Base-by-base conservation (phyloP, 2,113 vertebrate species). In the Chionomys nivalis region DNA sequence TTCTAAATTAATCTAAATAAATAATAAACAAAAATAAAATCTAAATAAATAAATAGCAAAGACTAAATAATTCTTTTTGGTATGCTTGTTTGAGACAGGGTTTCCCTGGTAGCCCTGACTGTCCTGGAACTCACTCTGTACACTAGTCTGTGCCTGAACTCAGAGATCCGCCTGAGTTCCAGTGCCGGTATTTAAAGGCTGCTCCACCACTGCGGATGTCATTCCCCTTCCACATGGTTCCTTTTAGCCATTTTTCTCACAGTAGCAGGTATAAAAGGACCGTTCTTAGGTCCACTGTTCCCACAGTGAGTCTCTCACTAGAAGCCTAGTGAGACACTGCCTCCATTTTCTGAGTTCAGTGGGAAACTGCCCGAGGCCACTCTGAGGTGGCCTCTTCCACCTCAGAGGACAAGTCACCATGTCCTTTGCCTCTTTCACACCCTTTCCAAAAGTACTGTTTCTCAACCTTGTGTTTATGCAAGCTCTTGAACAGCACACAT, bases 401-500 rank as follows among this genome's bases (percentile, higher is more conserved):
- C 68, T 89, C 82, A 23, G 36, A 58, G n/a, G 87, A 94, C 65
- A 90, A 28, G 24, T 70, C 16, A 33, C 63, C 16, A 39, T 21
- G 39, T 70, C 85, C 91, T 93, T 96, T 68, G 89, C 82, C 70
- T 97, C 85, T 58, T 21, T 42, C 28, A 65, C 75, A 1, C 21
- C 21, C n/a, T 70, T 90, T 58, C 58, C 90, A 72, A 90, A 66
- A 86, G 93, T 31, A n/a, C 79, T 44, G n/a, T 97, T 96, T 96
- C 97, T 85, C 87, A 97, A 96, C 75, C 52, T 7, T 5, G 42
- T 75, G 87, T 66, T 97, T 97, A 75, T 86, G 93, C 85, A 96
- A 96, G 86, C 93, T n/a, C 83, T 76, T 75, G 23, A 73, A 33
- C 47, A 17, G 75, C 31, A 8, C 33, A 65, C 73, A 47, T 70